These are phyloP conservation scores for Tiphia femorata DNA, from an alignment of 2,888 invertebrate species.

Conservation along the genomic window DNA sequence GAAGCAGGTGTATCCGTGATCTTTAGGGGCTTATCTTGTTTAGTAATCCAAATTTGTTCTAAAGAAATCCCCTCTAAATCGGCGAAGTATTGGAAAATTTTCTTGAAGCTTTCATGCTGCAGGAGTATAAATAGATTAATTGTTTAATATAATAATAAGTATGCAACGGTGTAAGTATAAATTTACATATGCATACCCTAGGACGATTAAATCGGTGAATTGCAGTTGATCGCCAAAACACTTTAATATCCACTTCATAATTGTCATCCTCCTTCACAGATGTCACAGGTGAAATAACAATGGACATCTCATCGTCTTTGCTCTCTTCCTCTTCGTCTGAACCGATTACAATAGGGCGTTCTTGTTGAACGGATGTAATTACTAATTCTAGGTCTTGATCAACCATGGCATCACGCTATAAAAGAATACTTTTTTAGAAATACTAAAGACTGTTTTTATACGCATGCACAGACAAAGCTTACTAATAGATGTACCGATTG, in stretches of 20 bases:
- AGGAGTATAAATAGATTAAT: conserved; percentile 15
- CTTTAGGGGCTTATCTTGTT: conserved; percentile 45
- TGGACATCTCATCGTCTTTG: conserved; percentile 15
- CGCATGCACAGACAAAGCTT: background rate
- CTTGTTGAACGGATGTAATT: background rate
- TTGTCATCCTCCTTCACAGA: conserved; percentile 47
- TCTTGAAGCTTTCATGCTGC: conserved; percentile 54
- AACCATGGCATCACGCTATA: background rate
- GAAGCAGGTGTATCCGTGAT: conserved; percentile 56
- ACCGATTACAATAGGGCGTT: background rate
- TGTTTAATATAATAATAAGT: background rate
- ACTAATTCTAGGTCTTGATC: conserved; percentile 22
- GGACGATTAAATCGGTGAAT: conserved; percentile 48
- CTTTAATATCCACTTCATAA: conserved; percentile 52
- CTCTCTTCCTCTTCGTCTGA: background rate
- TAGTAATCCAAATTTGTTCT: conserved; percentile 53
- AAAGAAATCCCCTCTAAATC: conserved; percentile 51
- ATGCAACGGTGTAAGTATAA: background rate
- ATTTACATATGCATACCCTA: conserved; percentile 35
- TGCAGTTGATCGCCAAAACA: conserved; percentile 56
- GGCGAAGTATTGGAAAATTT: conserved; percentile 56
- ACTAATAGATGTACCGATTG: background rate
- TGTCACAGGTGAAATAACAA: conserved; percentile 24
- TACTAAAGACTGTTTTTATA: background rate
- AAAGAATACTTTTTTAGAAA: background rate